Base-by-base conservation (phyloP, 2,797 vertebrate genomes). In the Coccyzus lansbergi region DNA sequence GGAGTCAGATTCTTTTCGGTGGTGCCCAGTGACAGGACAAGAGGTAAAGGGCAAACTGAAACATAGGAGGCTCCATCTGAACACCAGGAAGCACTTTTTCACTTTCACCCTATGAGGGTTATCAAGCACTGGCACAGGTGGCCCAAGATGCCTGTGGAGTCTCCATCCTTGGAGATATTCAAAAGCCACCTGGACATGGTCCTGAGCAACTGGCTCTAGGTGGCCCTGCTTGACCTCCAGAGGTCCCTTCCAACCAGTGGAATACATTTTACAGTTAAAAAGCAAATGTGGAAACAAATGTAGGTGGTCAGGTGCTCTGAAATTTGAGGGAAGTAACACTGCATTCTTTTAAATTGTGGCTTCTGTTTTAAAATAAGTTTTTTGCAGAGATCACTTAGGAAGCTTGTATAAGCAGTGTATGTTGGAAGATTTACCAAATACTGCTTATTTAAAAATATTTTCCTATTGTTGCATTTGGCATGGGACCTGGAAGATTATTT, bases 51-150 rank as follows among this genome's bases (percentile, higher is more conserved):
- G 56, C 33, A 53, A 22, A 34, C 4, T 21, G 17, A 20, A 72
- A 49, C 17, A 31, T 0, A 0, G 15, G 5, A 36, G 8, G n/a
- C 19, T 86, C 42, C 16, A 14, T 7, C 18, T 71, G 40, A 65
- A n/a, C 5, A 4, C 7, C 10, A 34, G 51, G 16, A 65, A 40
- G 15, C 15, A 6, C 1, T 12, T 9, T 20, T 63, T 53, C 19
- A 2, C 38, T 44, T 44, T 44, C 42, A 44, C 42, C 42, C 12
- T 68, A 8, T 60, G 67, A 31, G 53, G 13, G 1, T 83, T 25
- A 15, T 7, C 2, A 4, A 76, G 63, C 44, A 0, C 34, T 52
- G 44, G 21, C 33, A 26, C 34, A 16, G 12, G 10, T 38, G 22
- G 56, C 55, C 46, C 21, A 12, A 55, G 26, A 56, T 58, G 8